Base-by-base conservation (phyloP, 2,888 invertebrate genomes). In the Mesoligia furuncula region DNA sequence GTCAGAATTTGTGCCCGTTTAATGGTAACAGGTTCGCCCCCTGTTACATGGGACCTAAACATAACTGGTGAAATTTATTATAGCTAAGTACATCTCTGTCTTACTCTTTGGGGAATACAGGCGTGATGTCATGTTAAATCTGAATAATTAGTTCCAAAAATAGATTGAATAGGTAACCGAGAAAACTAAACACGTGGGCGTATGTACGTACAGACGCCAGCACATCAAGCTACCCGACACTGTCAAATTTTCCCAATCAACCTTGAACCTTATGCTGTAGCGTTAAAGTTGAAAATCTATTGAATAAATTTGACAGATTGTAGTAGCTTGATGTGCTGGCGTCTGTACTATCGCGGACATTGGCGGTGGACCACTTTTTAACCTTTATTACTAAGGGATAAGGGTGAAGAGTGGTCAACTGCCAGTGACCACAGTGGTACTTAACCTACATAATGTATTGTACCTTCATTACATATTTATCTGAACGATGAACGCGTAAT, bases 391-490 rank as follows among this genome's bases (percentile, higher is more conserved):
- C 11, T 42, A 42, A 42, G 42, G 42, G 11, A 42, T 42, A 42
- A 11, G 42, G 42, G 42, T 42, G 42, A 42, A 42, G 11, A 42
- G 42, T 42, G 11, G 42, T 42, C 42, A 42, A 42, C 11, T 3
- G 42, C 11, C 42, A 42, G 42, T 42, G 42, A 2, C 42, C 42
- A 11, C 42, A 11, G 11, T 11, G 3, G 59, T 27, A 61, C 42
- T n/a, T 48, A 77, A 57, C 57, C 48, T n/a, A 45, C 20, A 71
- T 54, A 64, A 64, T 42, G 11, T 42, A 54, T 51, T 71, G 31
- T 59, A 54, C 36, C 57, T 66, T 20, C 66, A 51, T 51, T 73
- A 73, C n/a, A 51, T 62, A 80, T 68, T 64, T 62, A 81, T 61
- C 5, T 75, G 24, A 31, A 59, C 64, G 6, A 42, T 65, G 75